Percentiles rank a stretch among this genome's conserved stretches.
These are phyloP conservation scores for Cygnus buccinator DNA, from an alignment of 2,113 vertebrate genomes.

Conservation along the genomic window DNA sequence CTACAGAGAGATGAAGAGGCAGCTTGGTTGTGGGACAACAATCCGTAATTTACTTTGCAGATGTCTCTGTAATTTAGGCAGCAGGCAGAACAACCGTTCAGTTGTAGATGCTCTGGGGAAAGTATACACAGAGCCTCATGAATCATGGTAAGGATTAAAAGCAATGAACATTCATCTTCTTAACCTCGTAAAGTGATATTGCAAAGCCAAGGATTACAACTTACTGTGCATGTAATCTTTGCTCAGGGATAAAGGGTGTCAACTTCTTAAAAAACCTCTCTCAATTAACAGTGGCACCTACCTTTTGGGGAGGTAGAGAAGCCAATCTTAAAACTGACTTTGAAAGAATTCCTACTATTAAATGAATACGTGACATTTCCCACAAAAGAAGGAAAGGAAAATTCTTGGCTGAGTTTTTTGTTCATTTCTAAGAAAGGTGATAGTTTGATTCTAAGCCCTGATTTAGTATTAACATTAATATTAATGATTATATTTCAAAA, in stretches of 20 bases:
- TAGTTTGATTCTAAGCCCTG: neutral
- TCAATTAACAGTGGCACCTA: conserved; percentile 25
- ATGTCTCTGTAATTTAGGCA: conserved; percentile 77
- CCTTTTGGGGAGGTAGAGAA: neutral
- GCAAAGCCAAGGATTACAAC: conserved; percentile 83
- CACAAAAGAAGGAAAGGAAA: neutral
- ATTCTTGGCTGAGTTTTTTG: neutral
- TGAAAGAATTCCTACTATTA: neutral
- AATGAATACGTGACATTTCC: neutral
- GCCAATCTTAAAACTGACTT: neutral
- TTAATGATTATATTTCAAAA: neutral
- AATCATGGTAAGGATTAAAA: conserved; percentile 87
- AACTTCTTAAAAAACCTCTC: conserved; percentile 58
- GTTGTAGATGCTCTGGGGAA: conserved; percentile 72
- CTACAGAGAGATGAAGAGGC: conserved; percentile 36
- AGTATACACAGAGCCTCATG: conserved; percentile 76
- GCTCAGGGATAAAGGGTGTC: conserved; percentile 70
- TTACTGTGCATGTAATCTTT: conserved; percentile 75
- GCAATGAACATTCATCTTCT: conserved; percentile 89
- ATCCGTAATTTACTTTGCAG: conserved; percentile 77
- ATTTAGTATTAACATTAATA: neutral
- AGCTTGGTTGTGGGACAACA: conserved; percentile 58
- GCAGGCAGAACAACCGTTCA: conserved; percentile 57
- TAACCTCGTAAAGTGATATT: conserved; percentile 76
- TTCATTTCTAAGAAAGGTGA: neutral